Conservation (phyloP, 2,888 invertebrate genomes). For the Blera fallax region DNA sequence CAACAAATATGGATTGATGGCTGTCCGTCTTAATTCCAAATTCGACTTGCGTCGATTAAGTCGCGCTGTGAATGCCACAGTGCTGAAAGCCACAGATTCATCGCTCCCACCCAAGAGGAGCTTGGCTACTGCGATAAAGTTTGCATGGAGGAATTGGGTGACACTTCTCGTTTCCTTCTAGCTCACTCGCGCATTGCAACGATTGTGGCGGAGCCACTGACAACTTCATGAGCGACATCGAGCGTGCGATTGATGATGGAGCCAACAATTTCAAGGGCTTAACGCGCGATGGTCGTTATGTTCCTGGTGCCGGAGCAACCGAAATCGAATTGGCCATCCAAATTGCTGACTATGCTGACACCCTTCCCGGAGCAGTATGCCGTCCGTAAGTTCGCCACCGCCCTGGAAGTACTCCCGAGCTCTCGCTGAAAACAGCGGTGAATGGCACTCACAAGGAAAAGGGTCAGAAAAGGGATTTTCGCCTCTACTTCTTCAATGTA, state of each 20-base stretch:
- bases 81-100: slow-evolving; percentile 86
- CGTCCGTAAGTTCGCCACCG: slow-evolving; percentile 94
- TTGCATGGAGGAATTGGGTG: slow-evolving; percentile 96
- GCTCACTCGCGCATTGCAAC: slow-evolving; percentile 94
- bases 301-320: slow-evolving; percentile 97
- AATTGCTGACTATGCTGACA: slow-evolving; percentile 93
- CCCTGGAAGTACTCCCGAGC: slow-evolving; percentile 95
- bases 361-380: slow-evolving; percentile 97
- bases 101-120: slow-evolving; percentile 93
- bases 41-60: slow-evolving; percentile 97
- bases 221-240: slow-evolving; percentile 99
- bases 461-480: no score
- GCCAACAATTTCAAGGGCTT: slow-evolving; percentile 98
- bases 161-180: no score
- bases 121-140: slow-evolving; percentile 95
- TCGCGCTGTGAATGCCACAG: slow-evolving; percentile 93
- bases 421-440: slow-evolving; percentile 96
- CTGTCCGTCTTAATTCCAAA: slow-evolving; percentile 96
- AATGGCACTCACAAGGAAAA: slow-evolving; percentile 95
- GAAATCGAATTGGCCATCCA: slow-evolving; percentile 96
- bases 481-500: no score
- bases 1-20: slow-evolving; percentile 98
- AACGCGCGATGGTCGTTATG: slow-evolving; percentile 87
- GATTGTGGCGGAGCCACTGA: slow-evolving; percentile 97
- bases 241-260: slow-evolving; percentile 98